Percentiles rank a stretch among this genome's conserved stretches.
Evolutionary conservation across 2,888 invertebrate genomes (phyloP).

Genomic region (Epinotia ramella): DNA sequence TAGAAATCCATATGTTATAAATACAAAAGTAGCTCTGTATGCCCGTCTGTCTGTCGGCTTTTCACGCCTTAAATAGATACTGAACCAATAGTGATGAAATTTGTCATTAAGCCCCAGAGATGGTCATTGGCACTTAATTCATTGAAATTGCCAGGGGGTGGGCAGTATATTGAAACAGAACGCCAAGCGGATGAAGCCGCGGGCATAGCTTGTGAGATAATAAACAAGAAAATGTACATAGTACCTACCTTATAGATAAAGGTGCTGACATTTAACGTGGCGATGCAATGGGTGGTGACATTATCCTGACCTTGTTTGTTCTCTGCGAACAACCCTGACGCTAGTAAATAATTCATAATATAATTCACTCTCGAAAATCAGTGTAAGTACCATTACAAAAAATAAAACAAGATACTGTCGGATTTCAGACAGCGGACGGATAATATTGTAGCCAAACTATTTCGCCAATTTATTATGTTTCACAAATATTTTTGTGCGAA

Average conservation of each 20-base stretch:
- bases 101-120: too few species aligned
- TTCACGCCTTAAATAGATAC: too few species aligned
- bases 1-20: too few species aligned
- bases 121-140: too few species aligned
- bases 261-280: constrained; percentile 25
- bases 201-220: too few species aligned
- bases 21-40: too few species aligned
- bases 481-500: background rate
- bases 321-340: background rate
- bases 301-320: constrained; percentile 29
- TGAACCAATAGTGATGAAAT: too few species aligned
- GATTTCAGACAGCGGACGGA: background rate
- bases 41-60: too few species aligned
- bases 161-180: too few species aligned
- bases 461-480: background rate
- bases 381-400: background rate
- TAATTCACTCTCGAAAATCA: background rate
- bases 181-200: too few species aligned
- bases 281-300: constrained; percentile 19
- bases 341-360: constrained; percentile 13
- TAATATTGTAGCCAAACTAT: background rate
- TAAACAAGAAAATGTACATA: background rate
- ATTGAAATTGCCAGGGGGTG: too few species aligned
- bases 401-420: background rate
- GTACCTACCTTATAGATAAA: constrained; percentile 1